Conservation (phyloP, 2,113 vertebrate genomes). For the Tympanuchus pallidicinctus region DNA sequence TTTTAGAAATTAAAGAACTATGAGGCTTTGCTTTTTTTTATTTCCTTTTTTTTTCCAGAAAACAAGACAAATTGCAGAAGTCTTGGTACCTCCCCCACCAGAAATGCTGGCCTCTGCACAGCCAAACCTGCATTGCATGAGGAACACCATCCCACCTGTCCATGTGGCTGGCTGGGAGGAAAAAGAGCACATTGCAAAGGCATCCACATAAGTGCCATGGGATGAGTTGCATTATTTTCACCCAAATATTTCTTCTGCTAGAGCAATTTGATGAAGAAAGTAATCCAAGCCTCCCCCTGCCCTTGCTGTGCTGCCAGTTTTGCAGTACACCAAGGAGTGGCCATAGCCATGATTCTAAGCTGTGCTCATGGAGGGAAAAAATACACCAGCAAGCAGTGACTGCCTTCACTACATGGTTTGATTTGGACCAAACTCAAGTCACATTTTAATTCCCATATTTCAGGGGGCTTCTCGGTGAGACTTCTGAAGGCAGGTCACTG, state of each 20-base stretch:
- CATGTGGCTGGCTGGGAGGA: rapidly evolving
- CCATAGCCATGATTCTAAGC: neutral
- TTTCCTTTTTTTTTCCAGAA: rapidly evolving
- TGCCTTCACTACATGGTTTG: neutral
- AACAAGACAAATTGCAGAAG: neutral
- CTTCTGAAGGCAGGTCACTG: neutral
- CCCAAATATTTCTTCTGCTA: neutral
- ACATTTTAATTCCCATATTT: neutral
- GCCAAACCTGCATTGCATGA: neutral
- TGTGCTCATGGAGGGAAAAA: neutral
- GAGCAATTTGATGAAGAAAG: neutral
- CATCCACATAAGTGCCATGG: neutral
- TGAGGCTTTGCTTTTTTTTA: neutral
- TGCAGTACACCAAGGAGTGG: neutral
- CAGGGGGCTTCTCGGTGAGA: neutral
- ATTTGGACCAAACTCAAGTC: neutral
- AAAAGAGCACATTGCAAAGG: neutral
- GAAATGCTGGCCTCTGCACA: neutral
- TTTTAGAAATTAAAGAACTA: neutral
- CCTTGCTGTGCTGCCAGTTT: neutral
- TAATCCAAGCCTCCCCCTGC: neutral
- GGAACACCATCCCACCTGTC: neutral
- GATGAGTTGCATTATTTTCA: neutral
- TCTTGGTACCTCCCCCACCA: neutral
- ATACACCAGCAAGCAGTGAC: neutral